These are phyloP conservation scores for Vireo griseus DNA, from an alignment of 2,797 vertebrate species.

Conservation along the genomic window DNA sequence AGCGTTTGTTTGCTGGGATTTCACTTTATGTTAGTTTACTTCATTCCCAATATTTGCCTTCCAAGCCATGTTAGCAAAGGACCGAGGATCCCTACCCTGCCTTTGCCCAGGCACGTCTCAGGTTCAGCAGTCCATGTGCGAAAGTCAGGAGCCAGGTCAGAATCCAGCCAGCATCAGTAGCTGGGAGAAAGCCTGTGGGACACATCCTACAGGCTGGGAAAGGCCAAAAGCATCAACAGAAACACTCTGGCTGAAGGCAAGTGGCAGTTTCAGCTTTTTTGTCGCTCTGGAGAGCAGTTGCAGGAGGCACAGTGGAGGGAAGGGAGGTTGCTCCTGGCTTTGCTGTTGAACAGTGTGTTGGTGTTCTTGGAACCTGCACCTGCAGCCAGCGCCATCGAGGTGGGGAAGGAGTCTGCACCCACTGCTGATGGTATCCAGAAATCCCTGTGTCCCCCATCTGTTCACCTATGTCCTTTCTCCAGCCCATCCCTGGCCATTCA, in stretches of 20 bases:
- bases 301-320: not conserved
- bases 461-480: not conserved
- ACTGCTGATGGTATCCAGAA: rapidly evolving
- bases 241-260: not conserved
- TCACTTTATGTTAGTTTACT: not conserved
- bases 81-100: not conserved
- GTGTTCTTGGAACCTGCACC: not conserved
- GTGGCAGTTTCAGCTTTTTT: not conserved
- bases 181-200: not conserved
- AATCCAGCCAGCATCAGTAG: not conserved
- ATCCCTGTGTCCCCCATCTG: not conserved
- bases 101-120: not conserved
- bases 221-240: not conserved
- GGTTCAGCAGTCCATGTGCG: not conserved
- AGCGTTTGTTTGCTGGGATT: not conserved
- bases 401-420: not conserved
- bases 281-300: not conserved
- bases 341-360: not conserved
- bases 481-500: not conserved
- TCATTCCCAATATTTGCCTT: not conserved
- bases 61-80: not conserved
- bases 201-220: not conserved
- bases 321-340: not conserved
- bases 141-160: not conserved
- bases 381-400: rapidly evolving